These are phyloP conservation scores for Pyrrhura leucotis DNA, from an alignment of 2,797 vertebrate genomes.

Conservation along the genomic window DNA sequence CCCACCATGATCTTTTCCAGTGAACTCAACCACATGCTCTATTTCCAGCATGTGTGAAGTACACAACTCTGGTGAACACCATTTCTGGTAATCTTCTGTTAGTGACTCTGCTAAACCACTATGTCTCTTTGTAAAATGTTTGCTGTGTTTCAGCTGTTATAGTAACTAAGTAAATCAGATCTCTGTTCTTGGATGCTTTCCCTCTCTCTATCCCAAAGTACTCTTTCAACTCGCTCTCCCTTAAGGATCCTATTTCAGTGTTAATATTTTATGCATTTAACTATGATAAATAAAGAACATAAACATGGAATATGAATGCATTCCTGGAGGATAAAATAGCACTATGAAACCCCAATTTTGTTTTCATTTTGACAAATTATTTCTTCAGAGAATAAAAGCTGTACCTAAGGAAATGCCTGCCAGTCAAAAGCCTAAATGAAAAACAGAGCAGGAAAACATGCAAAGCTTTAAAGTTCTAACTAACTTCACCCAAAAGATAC, in stretches of 20 bases:
- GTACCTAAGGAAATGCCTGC: not conserved
- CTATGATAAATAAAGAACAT: constrained; percentile 39
- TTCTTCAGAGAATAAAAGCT: constrained; percentile 43
- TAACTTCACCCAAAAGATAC: not conserved
- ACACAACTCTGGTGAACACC: not conserved
- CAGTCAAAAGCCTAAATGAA: constrained; percentile 29
- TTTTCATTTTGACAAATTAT: constrained; percentile 44
- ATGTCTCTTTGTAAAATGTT: not conserved
- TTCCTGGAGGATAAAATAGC: constrained; percentile 55
- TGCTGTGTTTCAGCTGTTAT: constrained; percentile 9
- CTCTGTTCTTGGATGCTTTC: constrained; percentile 5
- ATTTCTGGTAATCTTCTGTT: not conserved
- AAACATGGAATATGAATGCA: constrained; percentile 16
- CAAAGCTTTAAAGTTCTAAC: not conserved
- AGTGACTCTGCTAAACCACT: not conserved
- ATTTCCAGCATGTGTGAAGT: not conserved
- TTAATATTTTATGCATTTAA: constrained; percentile 43
- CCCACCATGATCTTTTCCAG: not conserved
- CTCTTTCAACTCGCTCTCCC: constrained; percentile 38
- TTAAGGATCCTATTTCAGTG: constrained; percentile 53
- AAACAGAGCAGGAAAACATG: not conserved
- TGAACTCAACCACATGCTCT: not conserved
- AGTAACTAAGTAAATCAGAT: constrained; percentile 13
- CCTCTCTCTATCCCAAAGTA: not conserved
- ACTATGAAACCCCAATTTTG: not conserved